Base-by-base conservation (phyloP, 2,888 invertebrate genomes). In the Physocephala rufipes region DNA sequence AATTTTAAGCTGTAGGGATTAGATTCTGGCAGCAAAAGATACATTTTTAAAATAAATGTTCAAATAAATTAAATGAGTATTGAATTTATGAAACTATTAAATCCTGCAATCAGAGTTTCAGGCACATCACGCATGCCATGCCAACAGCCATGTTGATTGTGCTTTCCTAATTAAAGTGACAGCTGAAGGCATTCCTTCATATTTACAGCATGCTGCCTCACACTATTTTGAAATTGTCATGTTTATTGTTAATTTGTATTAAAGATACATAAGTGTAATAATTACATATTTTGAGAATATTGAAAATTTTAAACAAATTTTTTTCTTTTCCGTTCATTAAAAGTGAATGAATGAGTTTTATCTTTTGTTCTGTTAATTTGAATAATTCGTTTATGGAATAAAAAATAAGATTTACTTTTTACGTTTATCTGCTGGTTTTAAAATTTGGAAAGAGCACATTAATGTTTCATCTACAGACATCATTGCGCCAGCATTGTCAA, bases 381-480 rank as follows among this genome's bases (percentile, higher is more conserved):
- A 72, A 76, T 76, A 76, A 73, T 74, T 74, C 72, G 74, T 77
- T 68, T 70, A 73, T 71, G 75, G 36, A 71, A 55, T 16, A 51
- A 62, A 36, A 51, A 68, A 62, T 62, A 51, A 62, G 36, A 36
- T 82, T 83, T 83, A 83, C 81, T 83, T 83, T 89, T 98, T 99
- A 90, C 98, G 95, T 88, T 99, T 99, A 89, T 99, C 99, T 71
- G 99, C 99, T 83, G 99, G 99, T 89, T 95, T 95, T 85, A 95
- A 88, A 84, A 95, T 95, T 88, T 95, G 92, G 91, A 99, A 99
- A 87, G 98, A 98, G 90, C 99, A 99, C 99, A 99, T 99, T 78
- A 99, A 90, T 75, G 97, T 96, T 87, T 99, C 99, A 89, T 99
- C 99, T 75, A 99, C 99, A 28, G 96, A 96, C 99, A 99, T 99